Base-by-base conservation (phyloP, 2,888 invertebrate genomes). In the Eupeodes luniger region DNA sequence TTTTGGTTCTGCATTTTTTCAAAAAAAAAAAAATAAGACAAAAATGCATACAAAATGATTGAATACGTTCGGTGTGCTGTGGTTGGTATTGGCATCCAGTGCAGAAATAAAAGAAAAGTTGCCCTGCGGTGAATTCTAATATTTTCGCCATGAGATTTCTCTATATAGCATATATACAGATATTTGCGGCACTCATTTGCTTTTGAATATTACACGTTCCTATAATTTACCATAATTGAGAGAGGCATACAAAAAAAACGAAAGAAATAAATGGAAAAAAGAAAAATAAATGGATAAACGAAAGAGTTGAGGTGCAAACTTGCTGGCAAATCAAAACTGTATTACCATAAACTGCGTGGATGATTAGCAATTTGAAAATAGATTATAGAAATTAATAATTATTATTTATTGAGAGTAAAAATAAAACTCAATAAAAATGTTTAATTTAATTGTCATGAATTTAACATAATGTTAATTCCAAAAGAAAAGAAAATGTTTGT, bases 161-260 rank as follows among this genome's bases (percentile, higher is more conserved):
- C 27, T 19, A 19, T 19, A 1, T 19, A 19, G 36, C 36, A 64
- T 64, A 19, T 19, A 19, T 19, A 19, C 75, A 75, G 57, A 83
- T 78, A 81, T 76, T 66, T 76, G 80, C 51, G 34, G 81, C 76
- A 85, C 62, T 49, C 86, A 76, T 83, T 69, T 61, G 74, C 40
- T 72, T 69, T 67, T 79, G 82, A 57, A 69, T 74, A 79, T 78
- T 82, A 57, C 83, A 86, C 83, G 86, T 86, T 83, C 79, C 75
- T 70, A 75, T 66, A 82, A 86, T 86, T 83, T 86, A 34, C 57
- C 70, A 79, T 83, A 86, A 86, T 70, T 83, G 78, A 75, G 69
- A 61, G 59, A 74, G 61, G 44, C 14, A 27, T 55, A 34, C 49
- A 4, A 2, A 55, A 57, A n/a, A 49, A 59, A 19, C 0, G 19